These are phyloP conservation scores for Acanthacorydalis orientalis DNA, from an alignment of 2,888 invertebrate genomes.

Conservation along the genomic window DNA sequence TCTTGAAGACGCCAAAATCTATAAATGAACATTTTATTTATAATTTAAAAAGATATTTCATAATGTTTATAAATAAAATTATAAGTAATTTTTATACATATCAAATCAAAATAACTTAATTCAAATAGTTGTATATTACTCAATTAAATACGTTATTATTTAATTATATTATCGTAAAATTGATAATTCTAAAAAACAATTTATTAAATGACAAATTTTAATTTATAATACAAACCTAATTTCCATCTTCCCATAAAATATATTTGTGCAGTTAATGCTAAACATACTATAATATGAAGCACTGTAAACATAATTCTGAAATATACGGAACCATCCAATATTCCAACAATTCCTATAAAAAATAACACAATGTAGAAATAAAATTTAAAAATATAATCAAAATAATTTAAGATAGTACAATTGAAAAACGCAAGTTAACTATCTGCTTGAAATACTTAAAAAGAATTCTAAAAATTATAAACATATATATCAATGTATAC, in stretches of 20 bases:
- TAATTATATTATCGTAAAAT: no score
- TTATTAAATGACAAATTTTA: no score
- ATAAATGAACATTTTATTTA: slow-evolving; percentile 9
- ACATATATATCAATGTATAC: slow-evolving; percentile 6
- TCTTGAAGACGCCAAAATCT: slow-evolving; percentile 17
- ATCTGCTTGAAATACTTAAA: no score
- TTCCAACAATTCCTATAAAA: slow-evolving; percentile 44
- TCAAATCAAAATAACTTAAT: no score
- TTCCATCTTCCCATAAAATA: slow-evolving; percentile 61
- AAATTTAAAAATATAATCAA: background rate
- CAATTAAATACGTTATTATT: no score
- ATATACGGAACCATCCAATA: slow-evolving; percentile 39
- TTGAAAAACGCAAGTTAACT: no score
- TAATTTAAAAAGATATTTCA: background rate
- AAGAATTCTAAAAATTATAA: slow-evolving; percentile 2
- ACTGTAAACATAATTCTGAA: slow-evolving; percentile 62
- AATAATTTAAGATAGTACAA: background rate
- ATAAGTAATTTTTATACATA: no score
- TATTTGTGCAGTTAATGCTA: slow-evolving; percentile 50
- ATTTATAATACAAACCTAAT: slow-evolving; percentile 31
- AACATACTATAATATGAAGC: slow-evolving; percentile 45
- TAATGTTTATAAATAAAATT: no score
- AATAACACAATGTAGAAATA: slow-evolving; percentile 12
- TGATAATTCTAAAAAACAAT: no score
- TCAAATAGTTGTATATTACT: no score